Base-by-base conservation (phyloP, 2,113 vertebrate genomes). In the Dipodomys merriami region DNA sequence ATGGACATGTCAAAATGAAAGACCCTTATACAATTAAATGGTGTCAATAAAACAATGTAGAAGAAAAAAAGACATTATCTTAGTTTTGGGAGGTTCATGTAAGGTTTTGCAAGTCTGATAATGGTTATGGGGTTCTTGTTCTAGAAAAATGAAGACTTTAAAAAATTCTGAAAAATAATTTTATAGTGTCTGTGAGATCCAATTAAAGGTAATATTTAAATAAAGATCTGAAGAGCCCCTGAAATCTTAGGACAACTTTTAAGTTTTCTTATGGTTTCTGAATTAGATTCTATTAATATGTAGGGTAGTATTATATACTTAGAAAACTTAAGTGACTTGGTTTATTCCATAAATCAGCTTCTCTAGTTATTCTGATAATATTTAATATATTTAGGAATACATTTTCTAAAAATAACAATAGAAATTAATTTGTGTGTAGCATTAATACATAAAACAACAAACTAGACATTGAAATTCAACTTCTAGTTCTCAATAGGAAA, bases 341-440 rank as follows among this genome's bases (percentile, higher is more conserved):
- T 78, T 90, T 13, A 44, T 80, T 87, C 30, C 67, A 89, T 83
- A 67, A 90, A 72, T 83, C n/a, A 90, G 30, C 27, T 65, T 72
- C 11, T 68, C 25, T 0, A 84, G 30, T 16, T 77, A 88, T 46
- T 94, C 19, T 81, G 83, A 76, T 39, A 89, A 80, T 86, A 39
- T 72, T 83, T 68, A 64, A 85, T 53, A 33, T 88, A 83, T 44
- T 87, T 81, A 91, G 35, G 62, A 62, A 76, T 49, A 86, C 27
- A 93, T 5, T 76, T 84, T 86, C 27, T 64, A 90, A 91, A 88
- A n/a, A 84, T 57, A 18, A 16, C 53, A 86, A 57, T 53, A 88
- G 9, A 79, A 78, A 65, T 69, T 46, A 68, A 93, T 81, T 83
- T 77, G 77, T 62, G 57, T 27, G 15, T 22, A 71, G 3, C 35